Evolutionary conservation across 2,888 invertebrate species (phyloP).

Genomic region (Euclidia mi): DNA sequence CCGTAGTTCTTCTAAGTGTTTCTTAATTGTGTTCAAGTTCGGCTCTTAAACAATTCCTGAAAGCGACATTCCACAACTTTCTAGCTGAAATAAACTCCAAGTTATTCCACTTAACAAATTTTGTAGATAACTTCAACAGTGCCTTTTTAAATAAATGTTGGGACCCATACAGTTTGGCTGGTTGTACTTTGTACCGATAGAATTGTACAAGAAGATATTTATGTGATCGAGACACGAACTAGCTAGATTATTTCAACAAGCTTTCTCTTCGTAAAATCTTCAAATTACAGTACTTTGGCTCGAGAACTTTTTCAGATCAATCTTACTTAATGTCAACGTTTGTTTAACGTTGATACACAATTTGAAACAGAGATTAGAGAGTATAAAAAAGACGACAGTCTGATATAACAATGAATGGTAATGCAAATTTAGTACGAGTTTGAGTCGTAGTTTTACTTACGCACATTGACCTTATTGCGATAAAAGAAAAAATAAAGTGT

Average conservation of each 20-base stretch:
- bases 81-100: constrained; percentile 57
- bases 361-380: too few relatives aligned
- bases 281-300: constrained; percentile 1
- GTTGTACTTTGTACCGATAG: constrained; percentile 29
- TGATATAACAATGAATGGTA: background rate
- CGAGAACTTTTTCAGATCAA: background rate
- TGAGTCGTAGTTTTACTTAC: constrained; percentile 47
- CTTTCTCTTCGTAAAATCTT: background rate
- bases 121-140: constrained; percentile 59
- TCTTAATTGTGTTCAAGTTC: constrained; percentile 64
- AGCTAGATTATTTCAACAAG: constrained; percentile 2
- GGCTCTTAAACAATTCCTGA: constrained; percentile 61
- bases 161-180: constrained; percentile 25
- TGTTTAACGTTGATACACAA: background rate
- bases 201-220: constrained; percentile 17
- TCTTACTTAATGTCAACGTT: background rate
- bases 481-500: constrained; percentile 67
- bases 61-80: constrained; percentile 65
- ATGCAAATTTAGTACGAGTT: background rate
- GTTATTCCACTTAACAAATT: constrained; percentile 64
- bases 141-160: constrained; percentile 53
- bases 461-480: constrained; percentile 68
- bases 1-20: constrained; percentile 60
- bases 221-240: constrained; percentile 1
- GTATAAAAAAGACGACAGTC: too few relatives aligned